Base-by-base conservation (phyloP, 2,888 invertebrate species). In the Xestia rhomboidea region DNA sequence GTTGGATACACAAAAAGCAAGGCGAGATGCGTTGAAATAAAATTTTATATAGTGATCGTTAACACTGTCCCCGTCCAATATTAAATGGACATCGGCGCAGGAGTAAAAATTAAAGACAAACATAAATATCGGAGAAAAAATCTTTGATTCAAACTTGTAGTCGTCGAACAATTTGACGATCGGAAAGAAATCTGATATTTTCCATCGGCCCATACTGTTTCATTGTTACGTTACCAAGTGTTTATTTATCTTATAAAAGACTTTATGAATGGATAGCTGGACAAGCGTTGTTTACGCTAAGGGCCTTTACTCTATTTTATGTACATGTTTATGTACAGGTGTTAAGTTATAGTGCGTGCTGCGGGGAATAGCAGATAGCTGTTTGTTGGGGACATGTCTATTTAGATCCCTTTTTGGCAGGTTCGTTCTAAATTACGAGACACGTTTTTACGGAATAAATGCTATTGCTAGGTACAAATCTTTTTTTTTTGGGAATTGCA, bases 31-130 rank as follows among this genome's bases (percentile, higher is more conserved):
- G 94, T 94, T 94, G 93, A 96, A 96, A 96, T 96, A 96, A 96
- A 96, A 95, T 95, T 95, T 95, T 95, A 96, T 96, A 95, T 94
- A 95, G 94, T 93, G 96, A 93, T 95, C 96, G 96, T 96, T 96
- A 96, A 96, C 95, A 93, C 93, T 92, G 93, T 91, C 94, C 91
- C 91, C 92, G 93, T 93, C 92, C 94, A 92, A 95, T 96, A 96
- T 96, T 95, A 96, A 96, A 96, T 94, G 95, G 95, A 94, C 94
- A 93, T 91, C 94, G 94, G 92, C 91, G 92, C 92, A 92, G 93
- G 92, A 95, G 95, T 95, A 95, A 96, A 96, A 96, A 96, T 96
- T 96, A 96, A 96, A 96, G 96, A 95, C 94, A 94, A 93, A 94
- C 95, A 96, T 96, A 96, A 96, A 96, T 95, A 95, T 95, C 91